Evolutionary conservation across 2,797 vertebrate species (phyloP).

Genomic region (Erethizon dorsatum): DNA sequence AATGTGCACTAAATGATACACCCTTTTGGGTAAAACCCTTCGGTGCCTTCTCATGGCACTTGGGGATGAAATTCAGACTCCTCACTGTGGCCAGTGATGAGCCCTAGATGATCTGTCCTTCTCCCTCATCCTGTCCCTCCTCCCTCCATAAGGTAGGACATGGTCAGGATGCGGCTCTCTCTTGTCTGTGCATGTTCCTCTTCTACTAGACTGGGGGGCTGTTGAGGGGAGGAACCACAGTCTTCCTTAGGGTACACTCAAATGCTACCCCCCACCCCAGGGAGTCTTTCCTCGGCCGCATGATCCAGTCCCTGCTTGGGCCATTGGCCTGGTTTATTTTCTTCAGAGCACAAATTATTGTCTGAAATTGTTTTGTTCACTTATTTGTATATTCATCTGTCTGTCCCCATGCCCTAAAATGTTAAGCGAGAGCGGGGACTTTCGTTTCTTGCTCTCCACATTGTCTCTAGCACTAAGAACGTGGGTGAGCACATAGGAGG

Average conservation of each 20-base stretch:
- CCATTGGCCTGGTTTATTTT: neutral
- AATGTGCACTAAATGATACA: neutral
- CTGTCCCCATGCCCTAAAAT: neutral
- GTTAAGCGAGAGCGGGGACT: neutral
- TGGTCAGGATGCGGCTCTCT: neutral
- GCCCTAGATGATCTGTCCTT: neutral
- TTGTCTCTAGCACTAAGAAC: neutral
- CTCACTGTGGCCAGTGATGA: neutral
- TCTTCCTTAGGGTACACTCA: neutral
- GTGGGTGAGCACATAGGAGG: neutral
- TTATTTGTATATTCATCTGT: neutral
- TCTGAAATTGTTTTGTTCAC: neutral
- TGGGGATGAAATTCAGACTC: neutral
- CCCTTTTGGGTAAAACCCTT: neutral
- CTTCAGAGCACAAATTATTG: slow-evolving; percentile 9
- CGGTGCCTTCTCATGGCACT: neutral
- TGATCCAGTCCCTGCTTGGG: neutral
- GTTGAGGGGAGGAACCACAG: neutral
- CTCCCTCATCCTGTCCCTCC: neutral
- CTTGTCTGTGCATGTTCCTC: neutral
- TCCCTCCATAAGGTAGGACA: neutral
- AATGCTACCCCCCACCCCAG: neutral
- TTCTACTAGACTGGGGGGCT: neutral
- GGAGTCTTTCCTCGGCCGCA: neutral
- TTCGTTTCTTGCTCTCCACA: neutral